A percentile compares a stretch with the other conserved stretches of the same genome.
Conservation (phyloP, 2,888 invertebrate species). For the Cosmia trapezina region DNA sequence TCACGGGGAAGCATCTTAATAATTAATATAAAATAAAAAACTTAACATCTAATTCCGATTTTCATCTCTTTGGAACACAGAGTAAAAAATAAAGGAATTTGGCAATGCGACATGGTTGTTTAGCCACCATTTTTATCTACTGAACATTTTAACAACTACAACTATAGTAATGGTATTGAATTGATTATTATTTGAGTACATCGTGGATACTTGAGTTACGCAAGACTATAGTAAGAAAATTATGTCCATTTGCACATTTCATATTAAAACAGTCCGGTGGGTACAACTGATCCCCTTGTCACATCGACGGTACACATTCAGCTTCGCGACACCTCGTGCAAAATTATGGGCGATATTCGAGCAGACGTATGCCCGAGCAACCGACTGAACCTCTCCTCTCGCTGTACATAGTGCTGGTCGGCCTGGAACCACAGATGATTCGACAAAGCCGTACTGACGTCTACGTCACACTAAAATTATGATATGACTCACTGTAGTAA, state of each 20-base stretch:
- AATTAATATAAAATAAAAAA: slow-evolving; percentile 61
- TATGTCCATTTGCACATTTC: slow-evolving; percentile 63
- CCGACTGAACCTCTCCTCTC: slow-evolving; percentile 54
- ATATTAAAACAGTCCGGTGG: slow-evolving; percentile 68
- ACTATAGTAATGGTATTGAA: slow-evolving; percentile 74
- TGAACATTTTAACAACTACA: slow-evolving; percentile 74
- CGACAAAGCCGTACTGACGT: slow-evolving; percentile 22
- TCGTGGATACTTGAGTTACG: slow-evolving; percentile 73
- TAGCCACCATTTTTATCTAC: slow-evolving; percentile 79
- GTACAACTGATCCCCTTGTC: slow-evolving; percentile 64
- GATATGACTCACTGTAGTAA: slow-evolving; percentile 34
- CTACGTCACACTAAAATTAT: slow-evolving; percentile 21
- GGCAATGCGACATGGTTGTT: slow-evolving; percentile 78
- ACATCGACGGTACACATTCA: slow-evolving; percentile 45
- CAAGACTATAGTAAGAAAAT: slow-evolving; percentile 65
- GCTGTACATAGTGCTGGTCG: slow-evolving; percentile 43
- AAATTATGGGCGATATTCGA: slow-evolving; percentile 17
- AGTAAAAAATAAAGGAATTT: slow-evolving; percentile 81
- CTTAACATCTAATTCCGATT: slow-evolving; percentile 82
- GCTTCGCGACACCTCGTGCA: slow-evolving; percentile 29
- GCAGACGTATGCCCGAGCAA: slow-evolving; percentile 27
- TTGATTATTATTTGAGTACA: slow-evolving; percentile 73
- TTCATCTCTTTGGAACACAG: slow-evolving; percentile 86
- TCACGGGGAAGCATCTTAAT: slow-evolving; percentile 60
- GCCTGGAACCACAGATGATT: slow-evolving; percentile 29